Evolutionary conservation across 2,113 vertebrate species (phyloP).

Genomic region (Jacana jacana): DNA sequence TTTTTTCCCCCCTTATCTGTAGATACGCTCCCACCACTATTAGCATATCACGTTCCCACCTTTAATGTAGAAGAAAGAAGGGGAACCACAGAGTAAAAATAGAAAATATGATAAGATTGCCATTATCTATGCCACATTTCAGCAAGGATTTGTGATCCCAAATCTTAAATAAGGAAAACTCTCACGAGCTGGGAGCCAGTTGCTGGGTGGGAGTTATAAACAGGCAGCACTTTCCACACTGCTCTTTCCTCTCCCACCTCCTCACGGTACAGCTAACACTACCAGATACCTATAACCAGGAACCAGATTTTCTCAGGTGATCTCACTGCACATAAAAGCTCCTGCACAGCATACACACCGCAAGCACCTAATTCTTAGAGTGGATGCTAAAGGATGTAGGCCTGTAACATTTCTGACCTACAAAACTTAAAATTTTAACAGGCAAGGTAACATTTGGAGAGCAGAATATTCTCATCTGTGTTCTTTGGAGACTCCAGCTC

Average conservation of each 20-base stretch:
- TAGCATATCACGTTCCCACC: not conserved
- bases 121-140: not conserved
- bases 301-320: not conserved
- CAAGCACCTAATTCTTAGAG: not conserved
- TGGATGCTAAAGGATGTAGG: not conserved
- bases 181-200: not conserved
- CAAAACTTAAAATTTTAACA: not conserved
- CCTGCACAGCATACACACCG: not conserved
- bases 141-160: not conserved
- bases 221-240: not conserved
- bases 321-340: not conserved
- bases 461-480: not conserved
- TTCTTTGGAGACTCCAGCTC: not conserved
- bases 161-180: not conserved
- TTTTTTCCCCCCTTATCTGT: accelerated
- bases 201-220: not conserved
- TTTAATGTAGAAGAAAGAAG: not conserved
- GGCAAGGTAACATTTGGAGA: not conserved
- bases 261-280: not conserved
- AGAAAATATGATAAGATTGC: not conserved
- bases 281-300: not conserved
- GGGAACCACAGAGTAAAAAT: not conserved
- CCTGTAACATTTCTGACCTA: not conserved
- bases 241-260: not conserved
- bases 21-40: not conserved